Base-by-base conservation (phyloP, 2,113 vertebrate genomes). In the Lepidothrix coronata region DNA sequence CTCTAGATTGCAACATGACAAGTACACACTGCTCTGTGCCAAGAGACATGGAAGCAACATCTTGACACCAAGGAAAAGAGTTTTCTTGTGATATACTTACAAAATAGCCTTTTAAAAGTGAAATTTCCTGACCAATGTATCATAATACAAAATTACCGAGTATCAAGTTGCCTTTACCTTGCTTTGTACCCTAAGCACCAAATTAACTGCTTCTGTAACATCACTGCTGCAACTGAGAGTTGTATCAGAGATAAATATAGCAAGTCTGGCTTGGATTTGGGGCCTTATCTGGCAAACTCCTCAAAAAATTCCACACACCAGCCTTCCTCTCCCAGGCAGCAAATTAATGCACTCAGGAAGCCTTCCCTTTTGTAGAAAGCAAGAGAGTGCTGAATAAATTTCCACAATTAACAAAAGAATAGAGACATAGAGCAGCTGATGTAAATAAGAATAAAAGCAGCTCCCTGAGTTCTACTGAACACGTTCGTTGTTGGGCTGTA, bases 231-330 rank as follows among this genome's bases (percentile, higher is more conserved):
- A 91, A 35, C 35, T 65, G 37, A 37, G 78, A 85, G 54, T 39
- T 31, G 1, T 59, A 58, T 85, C 62, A 68, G 81, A 71, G 73
- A 81, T 58, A 92, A 97, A 96, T 84, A 89, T 75, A 95, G 85
- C 66, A 68, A 3, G 71, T 13, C 43, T 88, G 74, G 6, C 76
- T 78, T 44, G 63, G 68, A 30, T 65, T 57, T 28, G 65, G 37
- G 89, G 30, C 72, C 68, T 84, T 86, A 71, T 77, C 91, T 82
- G 62, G 76, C 62, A 76, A 92, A 75, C 85, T 74, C 76, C 72
- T 89, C 52, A 57, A 41, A 65, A 82, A 87, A 77, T 88, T 85
- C 87, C 81, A 52, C 44, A 49, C 33, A 16, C 1, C 8, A 94
- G 44, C 76, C 54, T 80, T 77, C 27, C 24, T 78, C 37, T 61